Evolutionary conservation across 2,888 invertebrate genomes (phyloP), one percentile per base, ranked within the genome.

Genomic region (Temnothorax ravouxi): DNA sequence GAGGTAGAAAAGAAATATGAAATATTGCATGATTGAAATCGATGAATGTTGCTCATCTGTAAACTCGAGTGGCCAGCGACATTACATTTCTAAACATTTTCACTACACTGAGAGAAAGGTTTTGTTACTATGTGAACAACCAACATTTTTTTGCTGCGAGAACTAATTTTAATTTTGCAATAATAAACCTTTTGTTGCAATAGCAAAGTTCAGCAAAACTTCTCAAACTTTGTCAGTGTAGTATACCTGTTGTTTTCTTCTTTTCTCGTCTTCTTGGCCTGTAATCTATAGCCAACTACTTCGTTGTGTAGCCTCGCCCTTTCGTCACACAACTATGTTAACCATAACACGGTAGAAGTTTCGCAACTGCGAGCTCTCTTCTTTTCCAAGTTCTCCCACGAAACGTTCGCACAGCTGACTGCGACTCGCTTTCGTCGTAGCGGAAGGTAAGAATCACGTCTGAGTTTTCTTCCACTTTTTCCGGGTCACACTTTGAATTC

Each of bases 381-480:
- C 79, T 79, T 69, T 69, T 59, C 86, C 38, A 88, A 89, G 75
- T 88, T 90, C 84, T 86, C 86, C 76, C 71, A 79, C 75, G 88
- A 84, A 88, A 84, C 87, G 88, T 85, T 83, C 86, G 87, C 81
- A 86, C 89, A 88, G 89, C 87, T 90, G 90, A 90, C 86, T 88
- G 64, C 64, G 66, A 76, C 76, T 86, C 82, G 89, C 89, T 89
- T 89, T 89, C 86, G 75, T 83, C 64, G 77, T 50, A 38, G 4
- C 72, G 66, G 34, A 64, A 64, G n/a, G 54, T 74, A 47, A 72
- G 52, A 29, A 72, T 72, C 64, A 50, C 15, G 44, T 34, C n/a
- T 21, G 44, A 79, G 44, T 34, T 21, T 44, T 72, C 72, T 47
- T 67, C 56, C 25, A 18, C 47, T 66, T 61, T 66, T 83, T 83